Evolutionary conservation across 2,797 vertebrate genomes (phyloP).

Genomic region (Onychomys torridus): DNA sequence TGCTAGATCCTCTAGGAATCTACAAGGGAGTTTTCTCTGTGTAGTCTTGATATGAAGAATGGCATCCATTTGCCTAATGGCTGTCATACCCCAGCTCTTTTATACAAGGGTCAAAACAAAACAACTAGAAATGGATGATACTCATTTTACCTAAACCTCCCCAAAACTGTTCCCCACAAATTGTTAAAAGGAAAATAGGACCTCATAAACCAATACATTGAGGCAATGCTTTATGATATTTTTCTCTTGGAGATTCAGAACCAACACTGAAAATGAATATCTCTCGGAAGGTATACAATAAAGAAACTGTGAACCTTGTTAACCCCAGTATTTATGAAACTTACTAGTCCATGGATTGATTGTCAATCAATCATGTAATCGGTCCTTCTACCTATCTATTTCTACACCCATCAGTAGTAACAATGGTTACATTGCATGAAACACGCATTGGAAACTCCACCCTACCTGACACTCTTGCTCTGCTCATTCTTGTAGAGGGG

Average conservation of each 20-base stretch:
- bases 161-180: slow-evolving; percentile 14
- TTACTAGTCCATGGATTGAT: background rate
- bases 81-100: background rate
- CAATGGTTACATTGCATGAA: background rate
- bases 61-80: background rate
- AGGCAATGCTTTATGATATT: background rate
- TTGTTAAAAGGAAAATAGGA: slow-evolving; percentile 1
- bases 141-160: background rate
- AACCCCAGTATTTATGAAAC: background rate
- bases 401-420: background rate
- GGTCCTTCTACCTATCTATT: background rate
- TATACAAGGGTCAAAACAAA: background rate
- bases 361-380: background rate
- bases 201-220: slow-evolving; percentile 10
- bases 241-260: background rate
- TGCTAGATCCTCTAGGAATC: background rate
- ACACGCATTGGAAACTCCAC: background rate
- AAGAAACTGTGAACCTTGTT: background rate
- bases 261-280: background rate
- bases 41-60: background rate
- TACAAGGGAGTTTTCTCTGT: background rate
- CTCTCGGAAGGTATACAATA: background rate
- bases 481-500: background rate
- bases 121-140: background rate
- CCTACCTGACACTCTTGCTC: background rate